These are phyloP conservation scores for Drosophila nr. perissopoda DNA, from an alignment of 2,888 invertebrate species.

Conservation along the genomic window DNA sequence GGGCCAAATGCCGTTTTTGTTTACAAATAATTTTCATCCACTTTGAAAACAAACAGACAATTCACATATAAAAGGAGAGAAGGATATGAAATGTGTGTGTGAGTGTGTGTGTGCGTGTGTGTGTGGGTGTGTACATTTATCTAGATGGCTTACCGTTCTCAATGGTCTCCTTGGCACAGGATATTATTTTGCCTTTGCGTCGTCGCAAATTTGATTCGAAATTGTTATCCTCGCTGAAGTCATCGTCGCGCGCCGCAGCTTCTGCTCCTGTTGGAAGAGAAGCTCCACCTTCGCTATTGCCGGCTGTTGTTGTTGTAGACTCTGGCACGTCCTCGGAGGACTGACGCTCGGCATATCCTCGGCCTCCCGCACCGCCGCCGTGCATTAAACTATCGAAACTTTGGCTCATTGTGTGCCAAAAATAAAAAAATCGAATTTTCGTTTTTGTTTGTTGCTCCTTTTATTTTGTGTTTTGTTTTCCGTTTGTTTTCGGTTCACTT, in stretches of 20 bases:
- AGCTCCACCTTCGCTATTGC: conserved; percentile 42
- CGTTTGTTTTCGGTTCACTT: conserved; percentile 31
- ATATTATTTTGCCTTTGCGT: conserved; percentile 85
- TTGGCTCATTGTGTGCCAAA: conserved; percentile 81
- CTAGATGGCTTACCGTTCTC: conserved; percentile 83
- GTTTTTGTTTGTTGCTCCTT: conserved; percentile 10
- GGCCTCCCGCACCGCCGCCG: conserved; percentile 53
- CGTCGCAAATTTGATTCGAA: conserved; percentile 84
- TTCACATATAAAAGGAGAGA: neutral
- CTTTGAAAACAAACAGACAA: neutral
- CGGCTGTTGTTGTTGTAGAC: conserved; percentile 69
- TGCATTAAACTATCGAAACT: conserved; percentile 82
- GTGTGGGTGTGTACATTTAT: neutral
- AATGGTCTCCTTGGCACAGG: conserved; percentile 85
- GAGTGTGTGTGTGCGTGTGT: neutral
- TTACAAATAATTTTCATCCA: conserved; percentile 20
- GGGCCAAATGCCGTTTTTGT: conserved; percentile 18
- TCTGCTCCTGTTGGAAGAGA: conserved; percentile 56
- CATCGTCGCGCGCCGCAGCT: conserved; percentile 72
- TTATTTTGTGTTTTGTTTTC: conserved; percentile 24
- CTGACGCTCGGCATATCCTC: conserved; percentile 78
- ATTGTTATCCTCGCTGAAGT: conserved; percentile 83
- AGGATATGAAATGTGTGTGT: neutral
- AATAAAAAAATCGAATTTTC: conserved; percentile 8
- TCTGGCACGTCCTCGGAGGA: conserved; percentile 84